Conservation (phyloP, 2,113 vertebrate species). For the Hepsetus odoe region DNA sequence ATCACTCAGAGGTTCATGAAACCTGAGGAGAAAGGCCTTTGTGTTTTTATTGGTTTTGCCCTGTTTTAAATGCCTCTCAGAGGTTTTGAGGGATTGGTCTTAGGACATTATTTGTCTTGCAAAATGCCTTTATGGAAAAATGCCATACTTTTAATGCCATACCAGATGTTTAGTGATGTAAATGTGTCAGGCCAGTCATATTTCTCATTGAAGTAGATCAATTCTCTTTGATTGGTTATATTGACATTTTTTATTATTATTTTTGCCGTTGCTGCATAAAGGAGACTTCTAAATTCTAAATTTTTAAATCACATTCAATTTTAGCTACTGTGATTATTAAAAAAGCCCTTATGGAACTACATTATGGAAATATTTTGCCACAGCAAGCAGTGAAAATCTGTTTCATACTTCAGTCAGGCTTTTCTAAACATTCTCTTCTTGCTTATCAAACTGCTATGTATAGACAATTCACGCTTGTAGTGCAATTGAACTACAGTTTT, state of each 20-base stretch:
- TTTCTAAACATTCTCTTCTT: background rate
- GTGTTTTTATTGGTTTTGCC: conserved; percentile 65
- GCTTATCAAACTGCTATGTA: background rate
- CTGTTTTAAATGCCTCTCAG: conserved; percentile 66
- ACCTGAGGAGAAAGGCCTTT: conserved; percentile 66
- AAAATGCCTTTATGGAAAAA: conserved; percentile 48
- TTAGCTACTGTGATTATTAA: background rate
- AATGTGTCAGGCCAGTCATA: conserved; percentile 18
- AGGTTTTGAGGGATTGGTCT: conserved; percentile 67
- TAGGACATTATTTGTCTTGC: conserved; percentile 70
- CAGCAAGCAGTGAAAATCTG: background rate
- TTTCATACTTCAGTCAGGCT: background rate
- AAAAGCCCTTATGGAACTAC: background rate
- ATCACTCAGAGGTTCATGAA: conserved; percentile 66
- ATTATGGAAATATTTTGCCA: background rate
- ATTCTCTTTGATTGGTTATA: conserved; percentile 4
- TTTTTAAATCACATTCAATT: background rate
- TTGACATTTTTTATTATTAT: conserved; percentile 1
- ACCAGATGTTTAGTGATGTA: conserved; percentile 51
- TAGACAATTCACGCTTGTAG: background rate
- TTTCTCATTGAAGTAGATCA: conserved; percentile 16
- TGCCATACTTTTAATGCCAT: conserved; percentile 18
- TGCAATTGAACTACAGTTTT: conserved; percentile 35
- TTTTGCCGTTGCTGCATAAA: background rate
- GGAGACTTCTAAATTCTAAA: background rate